These are phyloP conservation scores for Mallotus villosus DNA, from an alignment of 2,797 vertebrate genomes.

Conservation along the genomic window DNA sequence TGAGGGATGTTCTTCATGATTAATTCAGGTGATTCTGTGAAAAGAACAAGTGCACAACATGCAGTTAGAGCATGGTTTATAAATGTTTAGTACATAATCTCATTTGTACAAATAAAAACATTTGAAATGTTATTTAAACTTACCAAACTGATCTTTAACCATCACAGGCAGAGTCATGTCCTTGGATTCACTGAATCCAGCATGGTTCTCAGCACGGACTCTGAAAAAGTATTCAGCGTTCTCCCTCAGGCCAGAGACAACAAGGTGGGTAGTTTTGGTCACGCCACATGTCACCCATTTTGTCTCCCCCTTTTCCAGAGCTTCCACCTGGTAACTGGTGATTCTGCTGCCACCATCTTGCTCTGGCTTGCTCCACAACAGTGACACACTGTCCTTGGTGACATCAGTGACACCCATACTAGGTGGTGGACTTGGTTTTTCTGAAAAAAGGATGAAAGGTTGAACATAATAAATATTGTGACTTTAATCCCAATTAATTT, in stretches of 20 bases:
- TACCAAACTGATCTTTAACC: constrained; percentile 73
- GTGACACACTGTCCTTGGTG: constrained; percentile 77
- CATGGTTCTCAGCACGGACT: constrained; percentile 82
- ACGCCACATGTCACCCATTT: constrained; percentile 80
- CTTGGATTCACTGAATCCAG: constrained; percentile 80
- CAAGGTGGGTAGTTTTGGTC: constrained; percentile 76
- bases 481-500: neutral
- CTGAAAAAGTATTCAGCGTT: constrained; percentile 82
- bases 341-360: constrained; percentile 82
- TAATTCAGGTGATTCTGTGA: constrained; percentile 78
- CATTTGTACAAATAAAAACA: neutral
- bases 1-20: constrained; percentile 82
- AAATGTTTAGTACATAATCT: neutral
- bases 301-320: constrained; percentile 82
- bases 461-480: neutral
- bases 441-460: neutral
- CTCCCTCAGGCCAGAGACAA: constrained; percentile 76
- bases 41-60: neutral
- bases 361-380: constrained; percentile 81
- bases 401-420: constrained; percentile 77
- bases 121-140: neutral
- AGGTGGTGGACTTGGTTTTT: constrained; percentile 82
- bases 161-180: constrained; percentile 79
- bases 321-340: constrained; percentile 75
- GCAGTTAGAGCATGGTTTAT: neutral